A percentile compares a stretch with the other conserved stretches of the same genome.
Conservation (phyloP, 1,140 invertebrate genomes). For the Armadillidium nasatum region DNA sequence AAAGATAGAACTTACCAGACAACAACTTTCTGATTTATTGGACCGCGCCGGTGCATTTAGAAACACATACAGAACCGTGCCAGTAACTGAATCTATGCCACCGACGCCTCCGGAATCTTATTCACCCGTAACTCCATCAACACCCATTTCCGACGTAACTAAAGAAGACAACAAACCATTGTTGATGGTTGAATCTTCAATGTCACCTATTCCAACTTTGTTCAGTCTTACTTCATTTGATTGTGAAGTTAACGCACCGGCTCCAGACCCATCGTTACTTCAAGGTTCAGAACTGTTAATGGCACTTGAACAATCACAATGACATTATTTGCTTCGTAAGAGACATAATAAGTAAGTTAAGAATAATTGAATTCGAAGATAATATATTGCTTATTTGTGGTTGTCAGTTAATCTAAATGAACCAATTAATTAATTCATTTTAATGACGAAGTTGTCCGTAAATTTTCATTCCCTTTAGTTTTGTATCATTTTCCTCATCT, state of each 20-base stretch:
- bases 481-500: too few species aligned
- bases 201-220: slow-evolving; percentile 49
- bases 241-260: slow-evolving; percentile 57
- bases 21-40: background rate
- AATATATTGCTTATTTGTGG: too few species aligned
- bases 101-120: background rate
- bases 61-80: background rate
- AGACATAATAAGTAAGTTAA: too few species aligned
- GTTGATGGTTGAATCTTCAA: slow-evolving; percentile 29
- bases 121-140: background rate
- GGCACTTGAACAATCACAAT: slow-evolving; percentile 51
- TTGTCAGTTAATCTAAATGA: too few species aligned
- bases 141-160: background rate
- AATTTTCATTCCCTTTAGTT: too few species aligned
- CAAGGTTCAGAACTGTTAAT: slow-evolving; percentile 55
- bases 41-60: background rate
- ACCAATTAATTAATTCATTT: too few species aligned
- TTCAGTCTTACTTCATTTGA: slow-evolving; percentile 55
- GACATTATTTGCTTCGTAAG: background rate
- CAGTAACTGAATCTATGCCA: background rate
- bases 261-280: slow-evolving; percentile 49
- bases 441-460: too few species aligned
- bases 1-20: background rate
- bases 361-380: too few species aligned
- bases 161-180: background rate